phyloP scores from a whole-genome alignment of 2,797 vertebrate genomes.

The Urosaurus nigricauda region DNA sequence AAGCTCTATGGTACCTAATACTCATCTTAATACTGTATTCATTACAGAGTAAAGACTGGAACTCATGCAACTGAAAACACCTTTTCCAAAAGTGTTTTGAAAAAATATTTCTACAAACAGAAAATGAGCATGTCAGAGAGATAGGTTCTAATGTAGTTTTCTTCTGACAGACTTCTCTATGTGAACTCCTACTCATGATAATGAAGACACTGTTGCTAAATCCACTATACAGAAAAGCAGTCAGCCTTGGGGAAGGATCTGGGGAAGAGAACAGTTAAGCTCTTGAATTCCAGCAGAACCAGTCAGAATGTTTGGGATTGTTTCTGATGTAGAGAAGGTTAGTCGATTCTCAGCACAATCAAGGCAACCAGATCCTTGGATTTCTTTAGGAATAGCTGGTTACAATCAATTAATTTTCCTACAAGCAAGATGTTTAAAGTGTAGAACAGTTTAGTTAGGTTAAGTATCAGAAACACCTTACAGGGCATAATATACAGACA shows the following conservation, averaged over 20 bases:
- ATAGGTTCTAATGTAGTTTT: neutral
- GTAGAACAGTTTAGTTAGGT: too few relatives aligned
- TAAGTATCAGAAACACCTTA: neutral
- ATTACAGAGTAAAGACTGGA: neutral
- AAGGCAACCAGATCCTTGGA: neutral
- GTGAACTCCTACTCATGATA: neutral
- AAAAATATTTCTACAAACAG: neutral
- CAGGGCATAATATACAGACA: neutral
- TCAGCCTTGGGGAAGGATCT: neutral
- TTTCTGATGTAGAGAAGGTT: too few relatives aligned
- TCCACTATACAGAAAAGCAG: neutral
- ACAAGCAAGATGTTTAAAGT: neutral
- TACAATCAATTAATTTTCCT: neutral
- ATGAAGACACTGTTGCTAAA: neutral
- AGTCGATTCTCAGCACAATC: neutral
- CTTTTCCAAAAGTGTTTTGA: neutral
- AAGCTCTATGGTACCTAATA: too few relatives aligned
- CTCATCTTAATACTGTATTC: neutral
- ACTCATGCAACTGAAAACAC: neutral
- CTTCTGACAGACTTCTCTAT: neutral
- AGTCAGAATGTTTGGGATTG: neutral
- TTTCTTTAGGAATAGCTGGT: neutral
- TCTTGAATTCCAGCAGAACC: neutral
- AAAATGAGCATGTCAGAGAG: neutral
- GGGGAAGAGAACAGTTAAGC: neutral